phyloP scores from a whole-genome alignment of 2,888 invertebrate genomes.

The Sabellastarte sp. region DNA sequence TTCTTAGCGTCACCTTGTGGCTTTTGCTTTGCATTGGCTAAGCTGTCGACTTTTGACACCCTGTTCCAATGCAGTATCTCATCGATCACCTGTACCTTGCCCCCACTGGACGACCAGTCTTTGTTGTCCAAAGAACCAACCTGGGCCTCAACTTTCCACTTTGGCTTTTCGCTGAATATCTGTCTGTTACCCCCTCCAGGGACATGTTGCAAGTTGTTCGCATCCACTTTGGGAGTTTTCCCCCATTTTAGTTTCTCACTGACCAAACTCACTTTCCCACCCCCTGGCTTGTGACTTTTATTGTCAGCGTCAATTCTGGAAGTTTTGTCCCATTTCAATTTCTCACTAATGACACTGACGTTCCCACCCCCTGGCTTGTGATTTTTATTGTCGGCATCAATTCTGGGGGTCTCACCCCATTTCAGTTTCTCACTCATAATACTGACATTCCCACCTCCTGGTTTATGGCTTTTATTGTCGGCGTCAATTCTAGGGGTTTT shows the following conservation, averaged over 20 bases:
- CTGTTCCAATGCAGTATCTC: background rate
- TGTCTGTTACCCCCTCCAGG: background rate
- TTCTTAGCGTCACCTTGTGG: background rate
- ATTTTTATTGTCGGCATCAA: constrained; percentile 14
- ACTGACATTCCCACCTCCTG: constrained; percentile 2
- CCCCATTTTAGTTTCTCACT: constrained; percentile 25
- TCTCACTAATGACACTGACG: background rate
- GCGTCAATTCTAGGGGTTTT: background rate
- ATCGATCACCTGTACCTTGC: background rate
- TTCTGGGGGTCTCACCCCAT: constrained; percentile 2
- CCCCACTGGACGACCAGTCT: background rate
- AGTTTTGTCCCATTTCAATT: constrained; percentile 10
- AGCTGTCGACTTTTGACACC: constrained; percentile 1
- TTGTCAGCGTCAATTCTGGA: constrained; percentile 32
- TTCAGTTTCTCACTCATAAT: background rate
- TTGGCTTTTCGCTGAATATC: background rate
- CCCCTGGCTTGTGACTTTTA: constrained; percentile 26
- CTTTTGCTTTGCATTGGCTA: constrained; percentile 3
- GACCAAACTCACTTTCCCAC: constrained; percentile 13
- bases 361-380: background rate
- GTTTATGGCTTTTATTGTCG: constrained; percentile 2
- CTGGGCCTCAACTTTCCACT: background rate
- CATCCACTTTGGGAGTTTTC: constrained; percentile 29
- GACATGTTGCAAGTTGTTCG: constrained; percentile 23
- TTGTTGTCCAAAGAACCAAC: constrained; percentile 14